Evolutionary conservation across 2,888 invertebrate genomes (phyloP).

Genomic region (Polyommatus iphigenia): DNA sequence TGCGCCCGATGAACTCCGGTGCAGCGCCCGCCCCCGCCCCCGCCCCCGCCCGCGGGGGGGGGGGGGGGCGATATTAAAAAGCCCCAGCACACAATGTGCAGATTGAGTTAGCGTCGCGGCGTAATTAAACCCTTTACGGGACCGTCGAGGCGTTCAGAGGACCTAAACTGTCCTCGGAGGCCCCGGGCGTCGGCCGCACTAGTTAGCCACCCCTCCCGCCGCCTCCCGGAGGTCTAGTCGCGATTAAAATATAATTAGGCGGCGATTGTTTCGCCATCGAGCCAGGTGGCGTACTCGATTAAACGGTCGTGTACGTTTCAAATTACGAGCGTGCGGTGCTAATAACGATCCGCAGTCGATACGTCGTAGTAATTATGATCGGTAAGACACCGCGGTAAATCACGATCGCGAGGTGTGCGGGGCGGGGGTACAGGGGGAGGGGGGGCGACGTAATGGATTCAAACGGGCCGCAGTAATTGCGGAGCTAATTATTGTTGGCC

Average conservation of each 20-base stretch:
- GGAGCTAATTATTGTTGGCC: constrained; percentile 74
- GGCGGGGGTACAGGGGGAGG: constrained; percentile 61
- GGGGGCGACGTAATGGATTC: constrained; percentile 69
- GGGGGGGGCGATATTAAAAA: constrained; percentile 4
- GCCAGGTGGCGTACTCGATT: constrained; percentile 75
- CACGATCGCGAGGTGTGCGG: constrained; percentile 62
- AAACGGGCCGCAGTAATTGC: constrained; percentile 77
- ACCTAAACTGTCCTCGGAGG: constrained; percentile 78
- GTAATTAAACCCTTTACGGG: constrained; percentile 75
- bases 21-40: constrained; percentile 51
- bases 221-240: constrained; percentile 58
- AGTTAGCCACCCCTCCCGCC: constrained; percentile 65
- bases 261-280: constrained; percentile 78
- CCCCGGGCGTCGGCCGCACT: constrained; percentile 65
- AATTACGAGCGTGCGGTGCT: constrained; percentile 68
- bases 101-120: constrained; percentile 68
- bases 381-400: constrained; percentile 70
- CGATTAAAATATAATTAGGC: constrained; percentile 80
- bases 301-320: constrained; percentile 75
- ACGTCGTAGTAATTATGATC: constrained; percentile 64
- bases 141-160: constrained; percentile 75
- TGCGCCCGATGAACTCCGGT: constrained; percentile 71
- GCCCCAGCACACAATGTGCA: constrained; percentile 68
- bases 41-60: not conserved
- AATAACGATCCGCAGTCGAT: constrained; percentile 56